A percentile compares a stretch with the other conserved stretches of the same genome.
phyloP scores from a whole-genome alignment of 2,113 vertebrate species.

The Ictalurus furcatus region DNA sequence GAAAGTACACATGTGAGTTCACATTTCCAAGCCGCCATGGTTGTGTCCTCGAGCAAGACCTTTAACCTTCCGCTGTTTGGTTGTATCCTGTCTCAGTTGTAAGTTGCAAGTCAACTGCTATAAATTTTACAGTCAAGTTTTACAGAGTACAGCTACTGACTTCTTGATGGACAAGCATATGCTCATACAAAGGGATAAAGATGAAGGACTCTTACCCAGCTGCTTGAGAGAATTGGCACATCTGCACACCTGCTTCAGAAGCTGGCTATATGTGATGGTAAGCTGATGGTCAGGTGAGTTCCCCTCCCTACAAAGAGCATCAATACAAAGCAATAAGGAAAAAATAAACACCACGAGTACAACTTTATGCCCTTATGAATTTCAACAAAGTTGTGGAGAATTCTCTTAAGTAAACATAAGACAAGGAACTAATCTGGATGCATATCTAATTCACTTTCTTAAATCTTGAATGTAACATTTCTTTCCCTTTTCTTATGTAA shows the following conservation, averaged over 20 bases:
- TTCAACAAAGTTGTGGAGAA: background rate
- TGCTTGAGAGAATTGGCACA: conserved; percentile 75
- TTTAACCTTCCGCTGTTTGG: background rate
- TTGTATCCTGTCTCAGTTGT: background rate
- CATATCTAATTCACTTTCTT: background rate
- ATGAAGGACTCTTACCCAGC: conserved; percentile 68
- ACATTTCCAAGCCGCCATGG: no score
- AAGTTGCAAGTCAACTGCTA: background rate
- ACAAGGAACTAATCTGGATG: background rate
- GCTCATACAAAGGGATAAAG: background rate
- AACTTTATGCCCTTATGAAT: background rate
- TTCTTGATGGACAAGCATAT: background rate
- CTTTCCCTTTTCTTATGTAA: background rate
- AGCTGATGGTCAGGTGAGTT: conserved; percentile 73
- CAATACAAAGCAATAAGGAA: background rate
- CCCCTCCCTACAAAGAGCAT: conserved; percentile 71
- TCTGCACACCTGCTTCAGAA: conserved; percentile 76
- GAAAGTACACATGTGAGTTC: background rate
- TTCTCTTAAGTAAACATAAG: background rate
- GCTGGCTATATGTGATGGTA: conserved; percentile 73
- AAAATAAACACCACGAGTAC: background rate
- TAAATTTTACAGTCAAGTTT: background rate
- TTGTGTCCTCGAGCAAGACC: background rate
- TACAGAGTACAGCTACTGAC: background rate
- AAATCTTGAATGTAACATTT: background rate